A percentile compares a stretch with the other conserved stretches of the same genome.
Conservation (phyloP, 2,888 invertebrate genomes). For the Desoria tigrina region DNA sequence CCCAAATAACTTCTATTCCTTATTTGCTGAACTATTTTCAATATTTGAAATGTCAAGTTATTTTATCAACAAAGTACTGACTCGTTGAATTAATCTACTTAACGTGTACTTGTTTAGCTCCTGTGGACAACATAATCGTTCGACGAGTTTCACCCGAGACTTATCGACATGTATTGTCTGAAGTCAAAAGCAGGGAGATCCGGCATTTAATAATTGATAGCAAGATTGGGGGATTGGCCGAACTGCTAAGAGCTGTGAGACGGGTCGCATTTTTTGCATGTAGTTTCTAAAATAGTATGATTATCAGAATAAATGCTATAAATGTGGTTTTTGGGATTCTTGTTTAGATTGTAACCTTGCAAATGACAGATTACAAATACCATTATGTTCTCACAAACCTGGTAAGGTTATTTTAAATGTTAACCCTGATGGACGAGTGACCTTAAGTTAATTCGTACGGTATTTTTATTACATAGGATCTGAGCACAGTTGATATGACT, state of each 20-base stretch:
- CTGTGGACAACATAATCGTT: constrained; percentile 57
- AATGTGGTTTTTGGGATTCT: not conserved
- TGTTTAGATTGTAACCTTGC: constrained; percentile 54
- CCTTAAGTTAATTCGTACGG: not conserved
- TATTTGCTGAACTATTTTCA: too few relatives aligned
- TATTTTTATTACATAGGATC: constrained; percentile 27
- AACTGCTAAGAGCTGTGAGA: constrained; percentile 47
- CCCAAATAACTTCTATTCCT: too few relatives aligned
- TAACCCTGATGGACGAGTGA: not conserved
- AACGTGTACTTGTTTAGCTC: too few relatives aligned
- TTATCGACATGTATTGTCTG: constrained; percentile 59
- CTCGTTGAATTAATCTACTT: too few relatives aligned
- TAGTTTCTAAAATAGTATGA: not conserved
- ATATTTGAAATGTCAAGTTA: too few relatives aligned
- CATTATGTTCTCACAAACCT: constrained; percentile 79
- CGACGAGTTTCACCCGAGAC: constrained; percentile 57
- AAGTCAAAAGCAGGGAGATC: constrained; percentile 59
- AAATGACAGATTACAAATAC: constrained; percentile 83
- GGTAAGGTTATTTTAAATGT: constrained; percentile 55
- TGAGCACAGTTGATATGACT: constrained; percentile 45
- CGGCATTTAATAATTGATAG: constrained; percentile 60
- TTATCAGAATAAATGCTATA: too few relatives aligned
- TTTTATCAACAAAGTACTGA: too few relatives aligned
- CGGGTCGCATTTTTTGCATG: too few relatives aligned
- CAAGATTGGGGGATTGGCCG: constrained; percentile 54